Conservation (phyloP, 2,113 vertebrate species). For the Pelusios castaneus region DNA sequence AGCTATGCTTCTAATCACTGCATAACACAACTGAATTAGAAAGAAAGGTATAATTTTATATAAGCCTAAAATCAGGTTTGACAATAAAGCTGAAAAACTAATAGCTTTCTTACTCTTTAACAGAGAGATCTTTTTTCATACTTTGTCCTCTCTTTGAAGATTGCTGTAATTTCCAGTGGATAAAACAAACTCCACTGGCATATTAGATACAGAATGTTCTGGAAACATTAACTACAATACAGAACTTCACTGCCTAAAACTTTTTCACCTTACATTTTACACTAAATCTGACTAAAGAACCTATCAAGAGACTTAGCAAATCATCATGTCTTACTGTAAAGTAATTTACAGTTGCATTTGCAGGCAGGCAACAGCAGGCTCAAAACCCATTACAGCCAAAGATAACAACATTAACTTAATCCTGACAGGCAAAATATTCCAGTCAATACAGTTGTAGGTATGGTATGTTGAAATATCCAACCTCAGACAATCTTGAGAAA, state of each 20-base stretch:
- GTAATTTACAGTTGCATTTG: constrained; percentile 80
- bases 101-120: not conserved
- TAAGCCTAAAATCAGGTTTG: not conserved
- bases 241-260: not conserved
- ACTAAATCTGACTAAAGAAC: constrained; percentile 62
- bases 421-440: constrained; percentile 66
- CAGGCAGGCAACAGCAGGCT: constrained; percentile 71
- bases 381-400: constrained; percentile 78
- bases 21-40: not conserved
- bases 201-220: not conserved
- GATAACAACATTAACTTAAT: constrained; percentile 84
- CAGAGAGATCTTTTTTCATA: constrained; percentile 3
- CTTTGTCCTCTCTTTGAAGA: not conserved
- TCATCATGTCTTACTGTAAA: constrained; percentile 78
- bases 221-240: constrained; percentile 17
- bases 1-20: not conserved
- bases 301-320: constrained; percentile 78
- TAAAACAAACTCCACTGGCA: constrained; percentile 6
- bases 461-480: constrained; percentile 58
- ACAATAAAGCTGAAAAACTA: not conserved
- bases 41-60: not conserved
- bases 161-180: constrained; percentile 14
- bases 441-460: constrained; percentile 68
- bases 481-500: constrained; percentile 60
- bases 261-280: constrained; percentile 41